Base-by-base conservation (phyloP, 1,140 invertebrate species). In the Drosophila triauraria region DNA sequence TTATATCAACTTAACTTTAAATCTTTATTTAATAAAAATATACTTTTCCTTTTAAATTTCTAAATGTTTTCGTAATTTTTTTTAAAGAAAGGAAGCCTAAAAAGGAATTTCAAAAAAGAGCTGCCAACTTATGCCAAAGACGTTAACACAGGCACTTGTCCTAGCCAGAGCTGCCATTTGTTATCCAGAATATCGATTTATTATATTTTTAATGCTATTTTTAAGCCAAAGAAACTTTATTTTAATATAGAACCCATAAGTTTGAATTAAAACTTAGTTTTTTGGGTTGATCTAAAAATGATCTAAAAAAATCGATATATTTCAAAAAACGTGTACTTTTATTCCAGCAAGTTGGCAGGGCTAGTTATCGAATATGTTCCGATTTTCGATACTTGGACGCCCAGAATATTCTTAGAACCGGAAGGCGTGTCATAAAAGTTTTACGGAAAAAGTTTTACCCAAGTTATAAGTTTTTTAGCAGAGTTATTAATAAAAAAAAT, bases 201-300 rank as follows among this genome's bases (percentile, higher is more conserved):
- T 38, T 38, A 23, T 23, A 15, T 13, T 23, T 38, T 15, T 3
- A 9, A 0, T 8, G 12, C 9, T 6, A 9, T 23, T 15, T 0
- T 15, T 2, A 4, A 35, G 3, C 13, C 7, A 13, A 35, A 2
- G 0, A 9, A 7, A 15, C 3, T 13, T 8, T 20, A 1, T 8
- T 8, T 3, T 0, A 1, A 35, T 6, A 3, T 17, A 6, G 2
- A 6, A 10, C 17, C 1, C 4, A 9, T 3, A 4, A n/a, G 2
- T 1, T 5, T n/a, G 0, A 3, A 50, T 27, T 2, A 0, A 48
- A n/a, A 27, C 23, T 48, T 5, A n/a, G 8, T n/a, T 27, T n/a
- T 35, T 35, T 35, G 32, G 20, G 20, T 20, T 10, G 9, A 35
- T 35, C 8, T 9, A 35, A 10, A 9, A 2, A 8, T 9, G 32